A percentile compares a stretch with the other conserved stretches of the same genome.
Evolutionary conservation across 2,797 vertebrate genomes (phyloP).

Genomic region (Propithecus deckenii): DNA sequence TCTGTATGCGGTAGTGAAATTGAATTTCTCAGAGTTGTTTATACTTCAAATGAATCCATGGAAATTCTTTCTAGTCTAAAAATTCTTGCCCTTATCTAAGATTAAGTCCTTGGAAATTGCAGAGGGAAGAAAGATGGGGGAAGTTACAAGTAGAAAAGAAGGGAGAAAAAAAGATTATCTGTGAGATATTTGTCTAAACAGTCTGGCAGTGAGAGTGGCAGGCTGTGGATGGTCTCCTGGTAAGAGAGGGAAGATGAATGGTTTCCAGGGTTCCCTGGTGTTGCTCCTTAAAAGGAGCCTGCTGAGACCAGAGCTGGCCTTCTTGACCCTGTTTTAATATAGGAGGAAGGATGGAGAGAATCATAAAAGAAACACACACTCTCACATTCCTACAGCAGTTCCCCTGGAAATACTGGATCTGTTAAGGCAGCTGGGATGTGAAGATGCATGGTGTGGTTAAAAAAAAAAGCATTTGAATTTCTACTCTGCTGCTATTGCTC

Average conservation of each 20-base stretch:
- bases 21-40: constrained; percentile 53
- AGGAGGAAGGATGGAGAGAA: constrained; percentile 29
- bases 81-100: constrained; percentile 40
- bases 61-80: constrained; percentile 37
- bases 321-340: constrained; percentile 54
- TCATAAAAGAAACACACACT: constrained; percentile 16
- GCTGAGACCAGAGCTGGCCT: constrained; percentile 12
- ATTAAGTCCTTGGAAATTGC: constrained; percentile 61
- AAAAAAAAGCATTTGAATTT: neutral
- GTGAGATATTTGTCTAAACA: constrained; percentile 57
- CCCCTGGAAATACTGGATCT: neutral
- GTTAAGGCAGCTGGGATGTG: neutral
- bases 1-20: neutral
- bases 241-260: constrained; percentile 34
- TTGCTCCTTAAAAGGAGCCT: constrained; percentile 38
- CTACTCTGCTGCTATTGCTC: neutral
- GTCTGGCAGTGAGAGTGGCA: neutral
- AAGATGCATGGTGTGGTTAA: neutral
- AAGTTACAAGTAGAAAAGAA: neutral
- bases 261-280: neutral
- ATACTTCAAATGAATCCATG: constrained; percentile 12
- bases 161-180: neutral
- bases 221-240: neutral
- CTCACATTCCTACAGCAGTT: neutral
- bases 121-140: neutral